Conservation (phyloP, 2,888 invertebrate genomes). For the Harmothoe impar region DNA sequence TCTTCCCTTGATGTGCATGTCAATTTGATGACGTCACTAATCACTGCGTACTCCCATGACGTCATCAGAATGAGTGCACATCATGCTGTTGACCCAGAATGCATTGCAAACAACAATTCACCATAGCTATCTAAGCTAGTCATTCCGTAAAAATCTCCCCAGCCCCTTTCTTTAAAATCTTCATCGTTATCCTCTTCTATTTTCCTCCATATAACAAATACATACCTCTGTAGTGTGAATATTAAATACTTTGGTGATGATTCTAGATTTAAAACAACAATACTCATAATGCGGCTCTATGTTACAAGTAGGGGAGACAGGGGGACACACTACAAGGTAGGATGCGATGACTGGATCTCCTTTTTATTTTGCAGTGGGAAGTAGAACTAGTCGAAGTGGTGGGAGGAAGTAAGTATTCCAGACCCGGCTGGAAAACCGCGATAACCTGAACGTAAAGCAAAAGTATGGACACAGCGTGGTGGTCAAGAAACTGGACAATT, state of each 20-base stretch:
- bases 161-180: too few relatives aligned
- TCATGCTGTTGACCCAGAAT: background rate
- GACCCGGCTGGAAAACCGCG: too few relatives aligned
- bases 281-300: background rate
- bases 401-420: too few relatives aligned
- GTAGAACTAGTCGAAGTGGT: background rate
- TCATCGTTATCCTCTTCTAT: background rate
- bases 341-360: constrained; percentile 1
- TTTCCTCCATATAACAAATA: background rate
- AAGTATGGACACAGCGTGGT: background rate
- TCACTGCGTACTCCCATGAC: background rate
- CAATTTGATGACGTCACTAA: constrained; percentile 5
- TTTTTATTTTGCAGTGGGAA: background rate
- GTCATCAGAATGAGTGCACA: constrained; percentile 19
- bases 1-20: background rate
- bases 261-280: background rate
- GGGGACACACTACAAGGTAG: background rate
- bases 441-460: too few relatives aligned
- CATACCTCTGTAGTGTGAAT: background rate
- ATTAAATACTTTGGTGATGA: background rate
- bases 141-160: background rate
- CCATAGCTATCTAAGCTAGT: background rate
- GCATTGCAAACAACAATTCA: background rate
- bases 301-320: background rate
- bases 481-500: constrained; percentile 19